Conservation (phyloP, 2,113 vertebrate species). For the Semicossyphus pulcher region DNA sequence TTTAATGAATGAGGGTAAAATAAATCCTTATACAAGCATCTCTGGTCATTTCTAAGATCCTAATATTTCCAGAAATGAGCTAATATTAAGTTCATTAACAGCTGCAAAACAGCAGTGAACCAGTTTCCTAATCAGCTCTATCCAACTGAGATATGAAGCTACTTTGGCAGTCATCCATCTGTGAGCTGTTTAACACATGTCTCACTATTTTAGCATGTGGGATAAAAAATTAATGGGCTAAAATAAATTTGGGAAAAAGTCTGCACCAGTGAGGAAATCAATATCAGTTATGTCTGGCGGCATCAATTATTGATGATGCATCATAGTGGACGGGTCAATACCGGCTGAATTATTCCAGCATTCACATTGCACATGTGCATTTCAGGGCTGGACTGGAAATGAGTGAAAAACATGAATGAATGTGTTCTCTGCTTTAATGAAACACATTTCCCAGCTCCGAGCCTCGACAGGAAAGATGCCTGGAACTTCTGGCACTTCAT, state of each 20-base stretch:
- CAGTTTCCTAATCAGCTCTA: conserved; percentile 42
- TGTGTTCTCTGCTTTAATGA: conserved; percentile 32
- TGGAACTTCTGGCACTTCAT: conserved; percentile 46
- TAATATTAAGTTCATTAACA: conserved; percentile 20
- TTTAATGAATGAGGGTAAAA: background rate
- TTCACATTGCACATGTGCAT: conserved; percentile 23
- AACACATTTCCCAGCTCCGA: conserved; percentile 51
- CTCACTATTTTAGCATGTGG: conserved; percentile 34
- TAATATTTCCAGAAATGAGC: background rate
- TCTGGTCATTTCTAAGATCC: background rate
- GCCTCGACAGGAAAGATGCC: conserved; percentile 56
- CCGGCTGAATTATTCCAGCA: conserved; percentile 22
- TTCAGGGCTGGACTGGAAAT: conserved; percentile 37
- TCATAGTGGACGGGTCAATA: conserved; percentile 22
- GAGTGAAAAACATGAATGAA: conserved; percentile 20
- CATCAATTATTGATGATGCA: conserved; percentile 42
- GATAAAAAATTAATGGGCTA: conserved; percentile 43
- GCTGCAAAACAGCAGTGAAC: conserved; percentile 45
- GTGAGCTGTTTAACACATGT: conserved; percentile 50
- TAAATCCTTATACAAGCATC: background rate
- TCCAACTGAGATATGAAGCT: conserved; percentile 50
- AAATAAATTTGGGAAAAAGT: conserved; percentile 43
- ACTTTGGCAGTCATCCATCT: conserved; percentile 50
- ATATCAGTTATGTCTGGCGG: conserved; percentile 36
- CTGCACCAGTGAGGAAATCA: conserved; percentile 30